Evolutionary conservation across 2,113 vertebrate genomes (phyloP).

Genomic region (Melozone crissalis): DNA sequence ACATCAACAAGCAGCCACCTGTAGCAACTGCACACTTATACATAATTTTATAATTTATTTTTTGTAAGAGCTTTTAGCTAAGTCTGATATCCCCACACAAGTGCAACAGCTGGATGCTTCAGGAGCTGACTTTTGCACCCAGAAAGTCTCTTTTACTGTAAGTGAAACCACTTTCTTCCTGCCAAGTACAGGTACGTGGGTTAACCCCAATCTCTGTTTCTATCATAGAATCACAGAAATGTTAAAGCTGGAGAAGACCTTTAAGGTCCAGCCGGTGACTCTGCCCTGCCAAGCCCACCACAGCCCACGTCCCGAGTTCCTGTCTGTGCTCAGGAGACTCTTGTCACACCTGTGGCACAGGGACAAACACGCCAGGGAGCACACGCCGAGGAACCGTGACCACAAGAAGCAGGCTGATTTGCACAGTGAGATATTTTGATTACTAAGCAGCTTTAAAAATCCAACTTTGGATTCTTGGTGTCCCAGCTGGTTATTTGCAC

Average conservation of each 20-base stretch:
- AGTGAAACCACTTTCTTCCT: background rate
- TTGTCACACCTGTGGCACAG: background rate
- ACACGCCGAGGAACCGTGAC: background rate
- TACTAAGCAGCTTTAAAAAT: constrained; percentile 43
- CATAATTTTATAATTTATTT: background rate
- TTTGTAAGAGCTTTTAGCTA: background rate
- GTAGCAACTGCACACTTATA: background rate
- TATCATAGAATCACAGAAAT: background rate
- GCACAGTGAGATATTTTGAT: constrained; percentile 2
- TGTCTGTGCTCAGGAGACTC: background rate
- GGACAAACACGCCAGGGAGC: background rate
- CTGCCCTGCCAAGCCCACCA: background rate
- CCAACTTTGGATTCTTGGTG: constrained; percentile 28
- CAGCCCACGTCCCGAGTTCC: fast-evolving
- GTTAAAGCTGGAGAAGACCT: background rate
- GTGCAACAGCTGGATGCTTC: background rate
- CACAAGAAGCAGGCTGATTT: background rate
- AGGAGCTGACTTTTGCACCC: background rate
- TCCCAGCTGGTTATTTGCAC: background rate
- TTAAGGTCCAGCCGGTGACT: background rate
- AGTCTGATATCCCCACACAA: background rate
- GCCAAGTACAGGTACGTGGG: background rate
- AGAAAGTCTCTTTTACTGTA: background rate
- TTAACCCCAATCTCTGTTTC: background rate
- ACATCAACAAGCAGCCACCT: background rate